These are phyloP conservation scores for Mus spicilegus DNA, from an alignment of 2,113 vertebrate genomes.

Conservation along the genomic window DNA sequence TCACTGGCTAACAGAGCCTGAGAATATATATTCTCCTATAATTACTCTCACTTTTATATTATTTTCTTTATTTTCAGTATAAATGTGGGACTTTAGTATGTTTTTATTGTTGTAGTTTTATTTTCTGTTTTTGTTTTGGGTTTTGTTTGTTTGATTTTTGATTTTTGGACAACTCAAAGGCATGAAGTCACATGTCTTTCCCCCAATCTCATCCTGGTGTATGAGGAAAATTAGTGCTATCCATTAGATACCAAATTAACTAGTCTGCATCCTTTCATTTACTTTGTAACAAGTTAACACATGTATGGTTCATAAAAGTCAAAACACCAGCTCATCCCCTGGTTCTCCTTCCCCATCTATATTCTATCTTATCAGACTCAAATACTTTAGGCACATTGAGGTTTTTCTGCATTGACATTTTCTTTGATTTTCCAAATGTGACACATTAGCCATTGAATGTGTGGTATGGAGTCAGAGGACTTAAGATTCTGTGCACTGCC, in stretches of 20 bases:
- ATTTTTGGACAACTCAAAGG: slow-evolving; percentile 12
- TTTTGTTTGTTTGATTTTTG: too few relatives aligned
- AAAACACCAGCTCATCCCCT: not conserved
- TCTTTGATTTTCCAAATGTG: not conserved
- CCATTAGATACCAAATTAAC: not conserved
- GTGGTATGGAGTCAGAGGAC: not conserved
- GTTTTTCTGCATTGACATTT: not conserved
- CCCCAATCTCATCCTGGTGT: not conserved
- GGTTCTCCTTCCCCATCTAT: not conserved
- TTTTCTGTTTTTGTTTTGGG: too few relatives aligned
- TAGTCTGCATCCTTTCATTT: not conserved
- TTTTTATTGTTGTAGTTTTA: not conserved
- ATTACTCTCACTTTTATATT: slow-evolving; percentile 16
- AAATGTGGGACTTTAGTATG: not conserved
- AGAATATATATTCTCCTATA: not conserved
- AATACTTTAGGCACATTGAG: not conserved
- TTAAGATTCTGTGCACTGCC: not conserved
- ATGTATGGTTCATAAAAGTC: not conserved
- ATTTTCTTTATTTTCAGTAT: slow-evolving; percentile 22
- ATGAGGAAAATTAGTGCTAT: not conserved
- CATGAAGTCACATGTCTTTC: not conserved
- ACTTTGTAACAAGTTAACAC: not conserved
- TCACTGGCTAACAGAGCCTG: not conserved
- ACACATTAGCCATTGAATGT: not conserved
- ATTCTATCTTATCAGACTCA: not conserved